Conservation (phyloP, 2,113 vertebrate genomes). For the Rhadina sibilatrix region DNA sequence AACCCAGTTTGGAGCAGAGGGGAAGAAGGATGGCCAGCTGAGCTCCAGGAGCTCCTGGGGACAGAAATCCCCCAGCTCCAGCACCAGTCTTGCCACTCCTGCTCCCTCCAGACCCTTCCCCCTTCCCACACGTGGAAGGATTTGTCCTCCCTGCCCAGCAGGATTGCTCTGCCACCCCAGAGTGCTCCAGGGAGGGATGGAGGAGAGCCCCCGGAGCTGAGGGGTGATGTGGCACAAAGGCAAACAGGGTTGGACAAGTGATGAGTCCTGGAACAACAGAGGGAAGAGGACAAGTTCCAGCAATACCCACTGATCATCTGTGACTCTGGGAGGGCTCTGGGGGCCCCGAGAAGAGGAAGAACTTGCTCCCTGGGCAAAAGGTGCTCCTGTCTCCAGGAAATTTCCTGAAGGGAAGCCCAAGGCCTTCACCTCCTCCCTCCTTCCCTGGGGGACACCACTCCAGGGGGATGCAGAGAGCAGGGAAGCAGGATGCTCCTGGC, state of each 20-base stretch:
- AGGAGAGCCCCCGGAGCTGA: background rate
- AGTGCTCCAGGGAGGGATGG: background rate
- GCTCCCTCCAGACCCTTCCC: background rate
- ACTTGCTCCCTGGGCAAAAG: background rate
- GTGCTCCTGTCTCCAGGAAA: background rate
- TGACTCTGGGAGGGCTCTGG: background rate
- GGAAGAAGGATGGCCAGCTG: background rate
- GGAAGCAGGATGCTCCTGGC: background rate
- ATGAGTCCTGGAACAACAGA: background rate
- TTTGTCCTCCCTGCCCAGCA: background rate
- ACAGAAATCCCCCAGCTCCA: background rate
- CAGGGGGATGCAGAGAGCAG: background rate
- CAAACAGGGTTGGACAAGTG: background rate
- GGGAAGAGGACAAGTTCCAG: background rate
- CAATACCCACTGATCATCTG: background rate
- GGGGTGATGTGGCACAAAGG: background rate
- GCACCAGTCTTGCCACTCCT: background rate
- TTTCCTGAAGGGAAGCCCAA: background rate
- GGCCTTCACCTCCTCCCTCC: background rate
- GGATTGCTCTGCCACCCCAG: background rate
- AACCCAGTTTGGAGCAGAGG: background rate
- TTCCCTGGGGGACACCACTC: background rate
- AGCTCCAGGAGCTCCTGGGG: background rate
- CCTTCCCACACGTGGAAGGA: background rate
- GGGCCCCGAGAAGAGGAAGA: accelerated